These are phyloP conservation scores for Semicossyphus pulcher DNA, from an alignment of 2,113 vertebrate species.

Conservation along the genomic window DNA sequence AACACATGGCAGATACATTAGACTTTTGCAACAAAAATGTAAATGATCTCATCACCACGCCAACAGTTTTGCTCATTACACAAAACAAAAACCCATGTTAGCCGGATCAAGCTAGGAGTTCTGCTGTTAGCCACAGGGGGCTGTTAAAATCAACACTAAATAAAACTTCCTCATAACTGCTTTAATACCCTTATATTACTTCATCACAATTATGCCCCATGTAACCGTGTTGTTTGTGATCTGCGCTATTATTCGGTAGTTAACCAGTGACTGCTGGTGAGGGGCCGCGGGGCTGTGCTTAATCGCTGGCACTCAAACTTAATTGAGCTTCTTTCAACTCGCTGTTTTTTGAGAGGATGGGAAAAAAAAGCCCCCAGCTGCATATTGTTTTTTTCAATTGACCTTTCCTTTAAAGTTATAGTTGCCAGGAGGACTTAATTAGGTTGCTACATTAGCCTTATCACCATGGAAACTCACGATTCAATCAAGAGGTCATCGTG, in stretches of 20 bases:
- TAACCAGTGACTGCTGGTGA: conserved; percentile 21
- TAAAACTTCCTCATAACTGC: neutral
- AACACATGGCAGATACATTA: too few species aligned
- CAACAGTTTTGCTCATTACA: too few species aligned
- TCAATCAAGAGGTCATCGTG: conserved; percentile 6
- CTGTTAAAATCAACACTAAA: too few species aligned
- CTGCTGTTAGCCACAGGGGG: too few species aligned
- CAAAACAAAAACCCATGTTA: too few species aligned
- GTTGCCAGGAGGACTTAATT: conserved; percentile 6
- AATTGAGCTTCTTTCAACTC: neutral
- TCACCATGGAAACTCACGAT: conserved; percentile 17
- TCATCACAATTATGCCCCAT: neutral
- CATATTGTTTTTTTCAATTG: conserved; percentile 1
- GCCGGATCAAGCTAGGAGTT: too few species aligned
- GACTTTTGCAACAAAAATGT: too few species aligned
- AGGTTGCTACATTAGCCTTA: neutral
- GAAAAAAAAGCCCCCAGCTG: neutral
- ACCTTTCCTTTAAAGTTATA: conserved; percentile 10
- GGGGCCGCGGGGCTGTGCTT: neutral
- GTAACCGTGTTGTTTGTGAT: conserved; percentile 9
- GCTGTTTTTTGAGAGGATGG: conserved; percentile 11
- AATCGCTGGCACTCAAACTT: conserved; percentile 15
- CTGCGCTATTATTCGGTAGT: neutral
- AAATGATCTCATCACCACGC: too few species aligned
- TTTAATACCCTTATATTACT: neutral